Base-by-base conservation (phyloP, 2,888 invertebrate species). In the Synanthedon formicaeformis region DNA sequence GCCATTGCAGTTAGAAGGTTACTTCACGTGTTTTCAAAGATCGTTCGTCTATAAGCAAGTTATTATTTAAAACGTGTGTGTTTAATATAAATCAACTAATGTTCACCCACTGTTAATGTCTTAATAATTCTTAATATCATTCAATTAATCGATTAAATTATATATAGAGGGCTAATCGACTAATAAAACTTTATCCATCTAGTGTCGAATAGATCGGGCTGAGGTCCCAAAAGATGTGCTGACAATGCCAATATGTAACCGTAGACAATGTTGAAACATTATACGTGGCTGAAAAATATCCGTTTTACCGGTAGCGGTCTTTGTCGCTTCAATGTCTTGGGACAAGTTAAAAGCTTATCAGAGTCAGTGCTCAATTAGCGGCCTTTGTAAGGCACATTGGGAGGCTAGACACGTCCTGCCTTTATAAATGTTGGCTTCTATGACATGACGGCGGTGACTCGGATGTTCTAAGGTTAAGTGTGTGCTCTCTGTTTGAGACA, bases 161-260 rank as follows among this genome's bases (percentile, higher is more conserved):
- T 34, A 2, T 10, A 34, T 34, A 23, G 4, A 10, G 2, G 10
- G 34, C 34, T 34, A 34, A 34, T 63, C 63, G 56, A 61, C 58
- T 65, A 64, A 66, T 66, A 64, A 59, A 53, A 59, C n/a, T n/a
- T 63, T 55, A 54, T 50, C 51, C 55, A 53, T 57, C 57, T 58
- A 57, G 55, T 51, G 18, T 52, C 49, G 41, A 50, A 50, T 13
- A 52, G 53, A 52, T 56, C 55, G 51, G 54, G 54, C 50, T 48
- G 50, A 40, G 54, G 23, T 73, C 72, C 70, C 73, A 52, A 52
- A 66, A 72, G 74, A 67, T 66, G 63, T 61, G 57, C 55, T 56
- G 59, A 69, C 75, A 75, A 78, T 81, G 76, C 79, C 70, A 61
- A 65, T 77, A 78, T 76, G 73, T 70, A 70, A 54, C 51, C 41